Evolutionary conservation across 2,888 invertebrate species (phyloP).

Genomic region (Aproaerema taeniolella): DNA sequence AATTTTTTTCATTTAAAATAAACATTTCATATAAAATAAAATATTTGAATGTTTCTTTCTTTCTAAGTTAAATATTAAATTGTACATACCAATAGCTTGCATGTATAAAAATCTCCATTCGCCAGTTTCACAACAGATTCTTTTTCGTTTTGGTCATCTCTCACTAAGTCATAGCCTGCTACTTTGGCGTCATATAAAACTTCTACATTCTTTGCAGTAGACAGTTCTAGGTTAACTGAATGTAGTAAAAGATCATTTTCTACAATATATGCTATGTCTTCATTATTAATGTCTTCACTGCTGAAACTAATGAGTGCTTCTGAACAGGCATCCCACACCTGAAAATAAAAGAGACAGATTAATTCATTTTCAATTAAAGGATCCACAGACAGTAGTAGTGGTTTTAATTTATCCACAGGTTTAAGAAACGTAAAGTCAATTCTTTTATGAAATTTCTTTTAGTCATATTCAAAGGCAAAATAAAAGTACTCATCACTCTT

Average conservation of each 20-base stretch:
- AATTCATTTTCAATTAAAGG: no score
- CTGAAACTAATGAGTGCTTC: slow-evolving; percentile 93
- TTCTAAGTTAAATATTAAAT: no score
- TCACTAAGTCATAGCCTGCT: slow-evolving; percentile 78
- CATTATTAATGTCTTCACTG: slow-evolving; percentile 80
- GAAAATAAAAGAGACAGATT: slow-evolving; percentile 27
- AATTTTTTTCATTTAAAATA: no score
- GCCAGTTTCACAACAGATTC: slow-evolving; percentile 75
- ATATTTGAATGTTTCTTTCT: no score
- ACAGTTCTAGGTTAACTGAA: slow-evolving; percentile 81
- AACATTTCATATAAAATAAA: no score
- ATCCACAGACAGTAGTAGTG: no score
- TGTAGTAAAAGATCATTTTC: slow-evolving; percentile 94
- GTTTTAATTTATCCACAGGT: no score
- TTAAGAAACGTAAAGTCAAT: no score
- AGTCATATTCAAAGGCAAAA: no score
- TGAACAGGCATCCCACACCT: slow-evolving; percentile 97
- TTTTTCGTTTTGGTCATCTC: slow-evolving; percentile 31
- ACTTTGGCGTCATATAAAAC: slow-evolving; percentile 84
- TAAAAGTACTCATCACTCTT: no score
- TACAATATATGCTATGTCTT: slow-evolving; percentile 92
- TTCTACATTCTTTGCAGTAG: slow-evolving; percentile 72
- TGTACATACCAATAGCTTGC: slow-evolving; percentile 82
- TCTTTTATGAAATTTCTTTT: no score
- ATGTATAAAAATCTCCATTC: slow-evolving; percentile 80